phyloP scores from a whole-genome alignment of 2,797 vertebrate species.

The Poecilia gillii region DNA sequence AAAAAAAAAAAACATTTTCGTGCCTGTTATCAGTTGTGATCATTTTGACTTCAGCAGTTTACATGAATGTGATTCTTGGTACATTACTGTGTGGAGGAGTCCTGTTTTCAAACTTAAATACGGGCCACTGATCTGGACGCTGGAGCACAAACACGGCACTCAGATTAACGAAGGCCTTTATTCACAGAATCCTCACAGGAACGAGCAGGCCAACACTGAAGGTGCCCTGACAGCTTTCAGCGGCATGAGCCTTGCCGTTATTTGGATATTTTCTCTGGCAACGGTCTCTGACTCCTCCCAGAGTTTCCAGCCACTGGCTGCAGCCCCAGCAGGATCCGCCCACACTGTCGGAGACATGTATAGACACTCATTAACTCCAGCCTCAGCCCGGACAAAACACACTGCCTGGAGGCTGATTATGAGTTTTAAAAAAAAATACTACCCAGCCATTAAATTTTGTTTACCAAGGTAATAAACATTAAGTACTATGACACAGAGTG shows the following conservation, averaged over 20 bases:
- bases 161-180: neutral
- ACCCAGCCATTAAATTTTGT: neutral
- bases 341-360: slow-evolving; percentile 9
- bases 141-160: neutral
- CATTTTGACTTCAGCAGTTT: neutral
- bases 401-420: neutral
- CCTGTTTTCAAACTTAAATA: no score
- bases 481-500: neutral
- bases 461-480: neutral
- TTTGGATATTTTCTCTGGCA: slow-evolving; percentile 61
- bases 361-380: slow-evolving; percentile 3
- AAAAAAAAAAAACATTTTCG: neutral
- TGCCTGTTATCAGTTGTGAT: neutral
- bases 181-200: neutral
- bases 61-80: neutral
- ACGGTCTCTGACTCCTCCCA: slow-evolving; percentile 63
- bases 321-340: slow-evolving; percentile 34
- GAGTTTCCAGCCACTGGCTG: slow-evolving; percentile 47
- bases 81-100: neutral
- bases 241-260: slow-evolving; percentile 10
- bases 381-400: neutral
- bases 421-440: neutral
- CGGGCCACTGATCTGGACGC: neutral
- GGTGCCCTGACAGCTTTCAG: neutral
- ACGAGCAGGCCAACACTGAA: neutral